phyloP scores from a whole-genome alignment of 2,113 vertebrate genomes.

The Herpailurus yagouaroundi region DNA sequence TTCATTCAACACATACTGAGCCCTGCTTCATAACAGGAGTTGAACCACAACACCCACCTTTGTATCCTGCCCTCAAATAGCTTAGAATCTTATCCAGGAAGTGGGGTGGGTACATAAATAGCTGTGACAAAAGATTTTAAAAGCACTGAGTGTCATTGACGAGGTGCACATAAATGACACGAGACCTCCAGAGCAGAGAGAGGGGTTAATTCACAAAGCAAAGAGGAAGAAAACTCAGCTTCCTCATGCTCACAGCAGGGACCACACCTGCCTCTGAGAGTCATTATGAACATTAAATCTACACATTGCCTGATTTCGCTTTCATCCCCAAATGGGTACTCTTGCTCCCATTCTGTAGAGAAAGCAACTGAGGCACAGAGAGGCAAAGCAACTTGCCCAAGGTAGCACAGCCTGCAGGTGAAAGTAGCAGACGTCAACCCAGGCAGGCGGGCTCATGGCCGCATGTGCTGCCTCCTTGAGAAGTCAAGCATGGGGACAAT shows the following conservation, averaged over 20 bases:
- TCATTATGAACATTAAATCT: not conserved
- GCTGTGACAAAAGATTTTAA: not conserved
- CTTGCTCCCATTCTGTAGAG: not conserved
- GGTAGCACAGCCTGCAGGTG: not conserved
- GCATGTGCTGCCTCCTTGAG: not conserved
- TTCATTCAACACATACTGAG: not conserved
- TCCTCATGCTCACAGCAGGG: not conserved
- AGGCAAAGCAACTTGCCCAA: not conserved
- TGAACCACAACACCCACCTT: not conserved
- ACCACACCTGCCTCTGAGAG: not conserved
- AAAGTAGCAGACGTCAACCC: accelerated
- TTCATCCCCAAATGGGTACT: not conserved
- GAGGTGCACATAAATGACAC: not conserved
- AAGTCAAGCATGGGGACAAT: accelerated
- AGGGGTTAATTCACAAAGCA: not conserved
- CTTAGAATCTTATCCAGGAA: not conserved
- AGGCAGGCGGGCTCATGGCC: not conserved
- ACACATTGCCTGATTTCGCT: not conserved
- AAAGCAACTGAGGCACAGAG: not conserved
- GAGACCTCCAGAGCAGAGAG: not conserved
- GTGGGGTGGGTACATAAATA: accelerated
- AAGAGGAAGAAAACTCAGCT: not conserved
- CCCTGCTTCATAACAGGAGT: not conserved
- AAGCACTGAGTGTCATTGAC: not conserved
- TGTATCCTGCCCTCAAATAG: not conserved